Percentiles rank a stretch among this genome's conserved stretches.
These are phyloP conservation scores for Nansenia antarctica DNA, from an alignment of 2,113 vertebrate genomes.

Conservation along the genomic window DNA sequence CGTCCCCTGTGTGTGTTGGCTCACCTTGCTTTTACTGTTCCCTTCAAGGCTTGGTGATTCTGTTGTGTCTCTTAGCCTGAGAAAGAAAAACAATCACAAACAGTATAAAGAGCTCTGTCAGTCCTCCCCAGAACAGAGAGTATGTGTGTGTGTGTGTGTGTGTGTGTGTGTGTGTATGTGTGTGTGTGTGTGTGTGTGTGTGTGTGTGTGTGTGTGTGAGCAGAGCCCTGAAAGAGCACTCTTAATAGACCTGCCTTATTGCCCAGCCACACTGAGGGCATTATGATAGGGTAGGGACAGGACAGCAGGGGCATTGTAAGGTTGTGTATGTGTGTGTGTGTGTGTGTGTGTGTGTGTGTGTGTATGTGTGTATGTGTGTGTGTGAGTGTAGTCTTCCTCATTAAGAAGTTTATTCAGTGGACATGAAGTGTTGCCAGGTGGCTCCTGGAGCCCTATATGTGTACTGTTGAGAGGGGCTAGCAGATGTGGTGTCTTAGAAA, in stretches of 20 bases:
- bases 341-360: not conserved
- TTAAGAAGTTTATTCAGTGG: not conserved
- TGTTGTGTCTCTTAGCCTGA: constrained; percentile 16
- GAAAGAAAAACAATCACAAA: constrained; percentile 55
- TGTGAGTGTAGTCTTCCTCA: not conserved
- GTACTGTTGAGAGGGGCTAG: not conserved
- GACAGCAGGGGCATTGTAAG: constrained; percentile 46
- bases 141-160: too few relatives aligned
- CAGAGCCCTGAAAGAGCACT: constrained; percentile 15
- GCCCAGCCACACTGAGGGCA: constrained; percentile 50
- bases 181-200: too few relatives aligned
- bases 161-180: too few relatives aligned
- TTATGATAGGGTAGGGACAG: constrained; percentile 46
- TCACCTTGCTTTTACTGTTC: not conserved
- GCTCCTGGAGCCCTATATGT: not conserved
- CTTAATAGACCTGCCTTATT: constrained; percentile 26
- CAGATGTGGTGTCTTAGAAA: not conserved
- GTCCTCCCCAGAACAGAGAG: constrained; percentile 1
- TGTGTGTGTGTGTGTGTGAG: too few relatives aligned
- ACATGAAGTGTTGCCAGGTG: constrained; percentile 16
- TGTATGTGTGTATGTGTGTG: not conserved
- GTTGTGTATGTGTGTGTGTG: constrained; percentile 11
- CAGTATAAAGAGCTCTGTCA: constrained; percentile 48
- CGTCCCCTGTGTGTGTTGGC: not conserved
- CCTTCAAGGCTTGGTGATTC: constrained; percentile 5